Evolutionary conservation across 2,888 invertebrate genomes (phyloP).

Genomic region (Esperia sulphurella): DNA sequence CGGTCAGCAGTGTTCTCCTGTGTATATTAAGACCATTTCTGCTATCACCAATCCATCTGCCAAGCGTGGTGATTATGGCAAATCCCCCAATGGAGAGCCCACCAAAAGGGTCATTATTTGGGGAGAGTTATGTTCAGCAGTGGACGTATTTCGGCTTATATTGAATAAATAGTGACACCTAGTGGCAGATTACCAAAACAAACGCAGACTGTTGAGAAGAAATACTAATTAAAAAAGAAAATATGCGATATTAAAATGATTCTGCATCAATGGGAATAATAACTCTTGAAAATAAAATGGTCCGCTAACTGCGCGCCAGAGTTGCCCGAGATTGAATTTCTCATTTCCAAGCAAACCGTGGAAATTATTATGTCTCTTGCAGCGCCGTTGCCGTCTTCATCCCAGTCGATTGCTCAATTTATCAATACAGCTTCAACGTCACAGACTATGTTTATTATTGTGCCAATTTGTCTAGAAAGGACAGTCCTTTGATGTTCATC

Average conservation of each 20-base stretch:
- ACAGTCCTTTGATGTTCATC: constrained; percentile 2
- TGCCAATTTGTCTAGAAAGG: constrained; percentile 7
- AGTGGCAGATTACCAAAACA: too few species aligned
- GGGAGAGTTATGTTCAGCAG: too few species aligned
- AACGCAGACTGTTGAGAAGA: too few species aligned
- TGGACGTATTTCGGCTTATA: too few species aligned
- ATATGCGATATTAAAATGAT: neutral
- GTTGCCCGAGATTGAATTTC: constrained; percentile 51
- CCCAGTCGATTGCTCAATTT: constrained; percentile 73
- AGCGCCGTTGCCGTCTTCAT: constrained; percentile 49
- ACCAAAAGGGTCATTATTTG: too few species aligned
- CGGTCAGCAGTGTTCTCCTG: too few species aligned
- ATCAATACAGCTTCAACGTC: constrained; percentile 56
- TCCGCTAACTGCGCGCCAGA: neutral
- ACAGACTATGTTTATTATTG: constrained; percentile 29
- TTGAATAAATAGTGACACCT: too few species aligned
- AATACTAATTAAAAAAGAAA: neutral
- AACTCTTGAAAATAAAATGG: constrained; percentile 3
- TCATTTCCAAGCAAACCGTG: constrained; percentile 51
- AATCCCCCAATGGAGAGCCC: too few species aligned
- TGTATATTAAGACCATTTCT: too few species aligned
- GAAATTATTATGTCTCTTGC: constrained; percentile 71
- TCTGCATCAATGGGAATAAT: neutral
- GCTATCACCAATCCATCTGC: too few species aligned
- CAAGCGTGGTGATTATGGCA: too few species aligned